Evolutionary conservation across 2,888 invertebrate genomes (phyloP).

Genomic region (Pristionchus entomophagus): DNA sequence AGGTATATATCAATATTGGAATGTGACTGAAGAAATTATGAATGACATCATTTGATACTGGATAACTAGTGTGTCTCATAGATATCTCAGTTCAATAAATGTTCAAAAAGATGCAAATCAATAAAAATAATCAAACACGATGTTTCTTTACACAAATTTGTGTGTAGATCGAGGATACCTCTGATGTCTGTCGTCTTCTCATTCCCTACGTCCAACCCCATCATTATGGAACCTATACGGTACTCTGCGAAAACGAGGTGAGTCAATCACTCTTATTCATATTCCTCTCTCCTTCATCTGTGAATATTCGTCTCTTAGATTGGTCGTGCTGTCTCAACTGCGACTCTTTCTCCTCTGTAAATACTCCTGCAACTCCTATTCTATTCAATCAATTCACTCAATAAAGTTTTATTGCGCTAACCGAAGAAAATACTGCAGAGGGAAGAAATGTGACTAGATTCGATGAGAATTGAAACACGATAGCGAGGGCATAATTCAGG

Average conservation of each 20-base stretch:
- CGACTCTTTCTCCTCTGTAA: conserved; percentile 61
- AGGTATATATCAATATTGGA: not conserved
- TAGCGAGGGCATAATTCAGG: not conserved
- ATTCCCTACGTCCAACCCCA: conserved; percentile 73
- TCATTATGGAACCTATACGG: conserved; percentile 66
- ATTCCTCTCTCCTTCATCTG: too few relatives aligned
- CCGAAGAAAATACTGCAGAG: conserved; percentile 1
- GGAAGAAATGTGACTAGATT: conserved; percentile 27
- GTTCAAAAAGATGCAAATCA: not conserved
- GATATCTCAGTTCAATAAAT: not conserved
- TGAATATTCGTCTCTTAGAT: not conserved
- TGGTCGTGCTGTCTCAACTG: conserved; percentile 62
- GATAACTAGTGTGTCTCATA: too few relatives aligned
- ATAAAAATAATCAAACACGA: too few relatives aligned
- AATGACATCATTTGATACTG: too few relatives aligned
- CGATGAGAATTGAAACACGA: conserved; percentile 31
- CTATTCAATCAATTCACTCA: conserved; percentile 16
- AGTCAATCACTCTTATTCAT: not conserved
- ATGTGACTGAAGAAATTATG: too few relatives aligned
- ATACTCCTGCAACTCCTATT: conserved; percentile 40
- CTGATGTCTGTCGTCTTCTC: conserved; percentile 74
- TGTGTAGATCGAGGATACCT: conserved; percentile 67
- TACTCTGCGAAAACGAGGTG: conserved; percentile 67
- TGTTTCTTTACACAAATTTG: too few relatives aligned
- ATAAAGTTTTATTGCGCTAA: conserved; percentile 1